A percentile compares a stretch with the other conserved stretches of the same genome.
phyloP scores from a whole-genome alignment of 2,113 vertebrate species.

The Caranx ignobilis region DNA sequence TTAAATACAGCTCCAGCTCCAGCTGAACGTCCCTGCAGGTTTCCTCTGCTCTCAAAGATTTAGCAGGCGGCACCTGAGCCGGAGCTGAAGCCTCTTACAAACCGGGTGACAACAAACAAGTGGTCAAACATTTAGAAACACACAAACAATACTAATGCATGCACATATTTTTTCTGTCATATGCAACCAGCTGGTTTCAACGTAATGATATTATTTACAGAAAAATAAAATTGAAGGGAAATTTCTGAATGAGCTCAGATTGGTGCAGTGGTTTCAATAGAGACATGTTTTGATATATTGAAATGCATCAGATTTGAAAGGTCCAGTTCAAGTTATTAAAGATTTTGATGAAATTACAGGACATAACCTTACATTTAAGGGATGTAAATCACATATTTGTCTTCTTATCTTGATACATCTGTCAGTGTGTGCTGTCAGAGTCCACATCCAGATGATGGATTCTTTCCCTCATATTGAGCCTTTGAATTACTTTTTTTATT shows the following conservation, averaged over 20 bases:
- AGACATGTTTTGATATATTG: neutral
- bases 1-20: conserved; percentile 71
- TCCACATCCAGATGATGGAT: no score
- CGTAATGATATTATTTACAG: neutral
- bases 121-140: neutral
- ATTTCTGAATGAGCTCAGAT: neutral
- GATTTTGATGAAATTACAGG: neutral
- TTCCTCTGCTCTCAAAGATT: conserved; percentile 29
- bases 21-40: conserved; percentile 49
- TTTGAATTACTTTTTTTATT: no score
- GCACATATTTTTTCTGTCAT: neutral
- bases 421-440: neutral
- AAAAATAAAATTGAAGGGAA: neutral
- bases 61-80: conserved; percentile 32
- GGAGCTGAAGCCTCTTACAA: neutral
- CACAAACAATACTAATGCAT: neutral
- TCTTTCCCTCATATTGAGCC: no score
- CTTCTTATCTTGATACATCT: neutral
- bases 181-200: neutral
- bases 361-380: neutral
- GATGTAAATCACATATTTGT: neutral
- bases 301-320: neutral
- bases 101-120: neutral
- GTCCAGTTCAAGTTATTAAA: neutral
- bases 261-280: neutral